A percentile compares a stretch with the other conserved stretches of the same genome.
These are phyloP conservation scores for Geodia barretti DNA, from an alignment of 37 sponge, comb jelly and placozoan genomes.

Conservation along the genomic window DNA sequence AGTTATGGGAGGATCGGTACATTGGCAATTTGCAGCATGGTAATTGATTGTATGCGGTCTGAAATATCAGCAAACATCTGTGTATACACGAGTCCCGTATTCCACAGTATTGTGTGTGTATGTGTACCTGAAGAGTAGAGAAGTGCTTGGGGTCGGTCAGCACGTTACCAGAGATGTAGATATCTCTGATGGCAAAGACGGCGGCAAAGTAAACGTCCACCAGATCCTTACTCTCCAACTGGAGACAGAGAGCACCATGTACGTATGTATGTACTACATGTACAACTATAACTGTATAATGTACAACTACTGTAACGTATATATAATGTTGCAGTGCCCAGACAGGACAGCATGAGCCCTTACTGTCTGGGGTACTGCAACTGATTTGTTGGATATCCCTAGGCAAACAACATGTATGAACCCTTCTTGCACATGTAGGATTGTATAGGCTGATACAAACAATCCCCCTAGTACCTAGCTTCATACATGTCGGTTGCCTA, in stretches of 20 bases:
- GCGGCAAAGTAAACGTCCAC: slow-evolving; percentile 31
- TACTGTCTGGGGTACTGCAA: too few species aligned
- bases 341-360: too few species aligned
- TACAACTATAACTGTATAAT: not conserved
- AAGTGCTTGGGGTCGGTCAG: slow-evolving; percentile 38
- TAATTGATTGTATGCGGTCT: too few species aligned
- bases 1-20: not conserved
- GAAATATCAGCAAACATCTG: too few species aligned
- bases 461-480: too few species aligned
- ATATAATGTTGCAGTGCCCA: too few species aligned
- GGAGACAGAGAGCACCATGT: not conserved
- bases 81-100: not conserved
- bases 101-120: not conserved
- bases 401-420: too few species aligned
- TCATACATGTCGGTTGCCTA: too few species aligned
- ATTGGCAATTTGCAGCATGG: too few species aligned
- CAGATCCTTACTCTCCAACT: slow-evolving; percentile 27
- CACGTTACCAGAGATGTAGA: slow-evolving; percentile 56
- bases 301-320: not conserved
- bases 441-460: too few species aligned
- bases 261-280: not conserved
- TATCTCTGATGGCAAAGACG: not conserved
- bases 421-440: too few species aligned
- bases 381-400: too few species aligned
- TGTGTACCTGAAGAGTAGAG: slow-evolving; percentile 22